phyloP scores from a whole-genome alignment of 2,113 vertebrate genomes.

The Protomyctophum bolini region DNA sequence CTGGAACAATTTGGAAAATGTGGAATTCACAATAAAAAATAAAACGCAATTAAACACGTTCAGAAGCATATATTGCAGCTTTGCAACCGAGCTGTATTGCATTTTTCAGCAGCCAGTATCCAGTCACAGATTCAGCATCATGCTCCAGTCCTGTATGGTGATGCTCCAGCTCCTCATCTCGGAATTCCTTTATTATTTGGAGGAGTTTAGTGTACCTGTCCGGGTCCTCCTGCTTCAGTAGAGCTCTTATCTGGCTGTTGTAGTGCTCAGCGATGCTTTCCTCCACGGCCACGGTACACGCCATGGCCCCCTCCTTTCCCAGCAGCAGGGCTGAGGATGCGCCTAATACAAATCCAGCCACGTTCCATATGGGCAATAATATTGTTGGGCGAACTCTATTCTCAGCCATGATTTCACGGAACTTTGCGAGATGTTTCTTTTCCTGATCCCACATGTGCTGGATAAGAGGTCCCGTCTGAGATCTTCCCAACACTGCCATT shows the following conservation, averaged over 20 bases:
- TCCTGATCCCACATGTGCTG: constrained; percentile 97
- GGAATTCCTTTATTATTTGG: constrained; percentile 91
- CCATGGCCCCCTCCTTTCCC: constrained; percentile 93
- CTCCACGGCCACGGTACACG: constrained; percentile 95
- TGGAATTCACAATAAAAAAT: too few species aligned
- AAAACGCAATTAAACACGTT: too few species aligned
- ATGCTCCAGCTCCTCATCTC: constrained; percentile 94
- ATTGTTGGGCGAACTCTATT: constrained; percentile 90
- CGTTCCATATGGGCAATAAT: constrained; percentile 92
- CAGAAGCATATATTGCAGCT: too few species aligned
- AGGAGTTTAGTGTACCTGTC: constrained; percentile 89
- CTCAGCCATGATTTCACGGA: constrained; percentile 86
- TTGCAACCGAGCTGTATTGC: too few species aligned
- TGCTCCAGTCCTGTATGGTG: constrained; percentile 91
- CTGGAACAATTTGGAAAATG: too few species aligned
- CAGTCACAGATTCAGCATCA: constrained; percentile 85
- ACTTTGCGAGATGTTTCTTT: constrained; percentile 91
- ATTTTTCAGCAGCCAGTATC: too few species aligned
- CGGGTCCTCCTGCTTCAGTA: constrained; percentile 87
- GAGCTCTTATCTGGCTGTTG: constrained; percentile 92
- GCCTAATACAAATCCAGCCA: constrained; percentile 92
- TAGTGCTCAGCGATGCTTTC: constrained; percentile 95
- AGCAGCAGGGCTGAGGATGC: constrained; percentile 88
- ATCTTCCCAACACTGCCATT: constrained; percentile 90
- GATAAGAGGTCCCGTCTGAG: constrained; percentile 84